Evolutionary conservation across 1,140 invertebrate species (phyloP).

Genomic region (Drosophila orena): DNA sequence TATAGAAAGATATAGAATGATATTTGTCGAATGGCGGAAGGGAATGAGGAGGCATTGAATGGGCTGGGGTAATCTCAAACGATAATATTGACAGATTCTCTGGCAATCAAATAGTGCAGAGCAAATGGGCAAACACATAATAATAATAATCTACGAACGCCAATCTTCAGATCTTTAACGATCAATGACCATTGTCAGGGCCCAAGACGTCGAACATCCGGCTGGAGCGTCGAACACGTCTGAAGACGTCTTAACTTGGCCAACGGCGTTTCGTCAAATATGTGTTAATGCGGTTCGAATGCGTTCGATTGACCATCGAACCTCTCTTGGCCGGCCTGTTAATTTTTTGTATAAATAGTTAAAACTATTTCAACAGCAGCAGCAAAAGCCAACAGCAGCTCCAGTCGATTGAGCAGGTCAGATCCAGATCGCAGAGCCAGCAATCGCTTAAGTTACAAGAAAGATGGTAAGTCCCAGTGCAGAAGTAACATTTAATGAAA

Average conservation of each 20-base stretch:
- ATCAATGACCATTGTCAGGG: conserved; percentile 52
- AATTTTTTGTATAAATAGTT: conserved; percentile 82
- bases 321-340: conserved; percentile 37
- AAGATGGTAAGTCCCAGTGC: conserved; percentile 43
- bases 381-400: conserved; percentile 61
- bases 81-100: conserved; percentile 74
- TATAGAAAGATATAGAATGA: conserved; percentile 17
- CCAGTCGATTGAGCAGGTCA: conserved; percentile 50
- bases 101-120: conserved; percentile 58
- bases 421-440: conserved; percentile 45
- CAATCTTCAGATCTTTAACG: conserved; percentile 24
- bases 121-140: conserved; percentile 57
- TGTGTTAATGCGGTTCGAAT: conserved; percentile 60
- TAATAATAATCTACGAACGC: conserved; percentile 7
- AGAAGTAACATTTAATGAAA: not conserved
- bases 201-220: conserved; percentile 25
- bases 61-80: conserved; percentile 32
- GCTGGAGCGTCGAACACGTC: conserved; percentile 23
- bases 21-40: conserved; percentile 71
- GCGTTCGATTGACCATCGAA: conserved; percentile 47
- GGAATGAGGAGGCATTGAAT: conserved; percentile 23
- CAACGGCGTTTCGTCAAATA: conserved; percentile 18
- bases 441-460: conserved; percentile 3
- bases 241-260: conserved; percentile 36
- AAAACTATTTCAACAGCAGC: conserved; percentile 61